Percentiles rank a stretch among this genome's conserved stretches.
These are phyloP conservation scores for Halcyon malimbica DNA, from an alignment of 2,113 vertebrate genomes.

Conservation along the genomic window DNA sequence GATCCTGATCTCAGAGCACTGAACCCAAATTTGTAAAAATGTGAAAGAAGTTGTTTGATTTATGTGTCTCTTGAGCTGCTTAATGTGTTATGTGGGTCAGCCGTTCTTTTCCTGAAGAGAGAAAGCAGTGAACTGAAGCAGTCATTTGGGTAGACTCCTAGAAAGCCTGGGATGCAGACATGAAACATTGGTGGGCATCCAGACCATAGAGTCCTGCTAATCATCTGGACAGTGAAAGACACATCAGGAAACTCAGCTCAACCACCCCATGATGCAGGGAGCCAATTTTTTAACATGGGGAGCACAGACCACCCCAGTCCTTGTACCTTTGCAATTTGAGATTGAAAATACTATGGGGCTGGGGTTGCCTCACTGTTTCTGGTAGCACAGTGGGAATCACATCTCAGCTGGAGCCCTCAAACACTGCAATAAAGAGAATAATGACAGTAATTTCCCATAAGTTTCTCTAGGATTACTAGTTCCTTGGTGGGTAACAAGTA, in stretches of 20 bases:
- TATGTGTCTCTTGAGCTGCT: fast-evolving
- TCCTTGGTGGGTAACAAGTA: background rate
- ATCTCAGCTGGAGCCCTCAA: background rate
- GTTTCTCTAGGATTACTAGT: background rate
- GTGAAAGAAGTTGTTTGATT: background rate
- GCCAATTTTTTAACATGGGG: background rate
- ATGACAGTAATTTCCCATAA: background rate
- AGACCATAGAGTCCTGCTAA: background rate
- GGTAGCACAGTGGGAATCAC: background rate
- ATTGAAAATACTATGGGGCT: background rate
- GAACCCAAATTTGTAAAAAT: background rate
- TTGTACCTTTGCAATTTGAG: background rate
- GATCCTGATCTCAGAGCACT: background rate
- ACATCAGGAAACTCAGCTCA: background rate
- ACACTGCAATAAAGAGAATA: background rate
- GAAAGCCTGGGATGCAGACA: background rate
- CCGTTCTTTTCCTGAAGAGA: background rate
- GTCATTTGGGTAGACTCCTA: background rate
- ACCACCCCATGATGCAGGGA: fast-evolving
- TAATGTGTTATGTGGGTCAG: background rate
- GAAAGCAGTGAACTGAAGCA: background rate
- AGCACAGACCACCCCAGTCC: background rate
- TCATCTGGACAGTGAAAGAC: background rate
- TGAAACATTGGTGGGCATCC: background rate
- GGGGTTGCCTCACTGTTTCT: background rate